Percentiles rank a stretch among this genome's conserved stretches.
Evolutionary conservation across 2,888 invertebrate genomes (phyloP).

Genomic region (Crossocerus cetratus): DNA sequence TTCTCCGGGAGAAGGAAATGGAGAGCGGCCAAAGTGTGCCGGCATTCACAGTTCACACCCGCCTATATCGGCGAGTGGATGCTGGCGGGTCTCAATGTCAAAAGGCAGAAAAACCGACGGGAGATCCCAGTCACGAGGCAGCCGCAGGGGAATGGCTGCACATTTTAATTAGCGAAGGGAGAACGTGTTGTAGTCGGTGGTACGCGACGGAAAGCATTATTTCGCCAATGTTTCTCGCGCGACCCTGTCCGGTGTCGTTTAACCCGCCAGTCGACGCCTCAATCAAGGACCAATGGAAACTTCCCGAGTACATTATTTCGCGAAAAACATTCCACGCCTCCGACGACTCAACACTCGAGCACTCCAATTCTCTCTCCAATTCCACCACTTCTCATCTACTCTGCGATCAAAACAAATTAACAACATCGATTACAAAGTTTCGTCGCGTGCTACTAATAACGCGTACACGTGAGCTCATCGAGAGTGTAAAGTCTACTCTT

Average conservation of each 20-base stretch:
- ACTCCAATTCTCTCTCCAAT: no score
- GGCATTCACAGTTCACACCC: neutral
- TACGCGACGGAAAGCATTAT: slow-evolving; percentile 42
- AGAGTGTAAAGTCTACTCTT: no score
- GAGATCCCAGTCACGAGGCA: slow-evolving; percentile 31
- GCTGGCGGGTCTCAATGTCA: slow-evolving; percentile 30
- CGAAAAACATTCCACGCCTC: no score
- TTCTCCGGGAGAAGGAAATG: neutral
- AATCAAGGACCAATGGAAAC: slow-evolving; percentile 68
- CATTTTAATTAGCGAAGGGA: slow-evolving; percentile 56
- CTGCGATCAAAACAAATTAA: no score
- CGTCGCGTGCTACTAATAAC: no score
- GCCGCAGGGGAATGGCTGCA: slow-evolving; percentile 32
- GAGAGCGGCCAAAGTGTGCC: neutral
- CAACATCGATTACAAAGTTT: no score
- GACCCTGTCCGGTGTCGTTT: slow-evolving; percentile 63
- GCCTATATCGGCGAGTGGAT: slow-evolving; percentile 5
- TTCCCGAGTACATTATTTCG: slow-evolving; percentile 31
- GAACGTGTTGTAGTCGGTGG: slow-evolving; percentile 29
- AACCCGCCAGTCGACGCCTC: slow-evolving; percentile 47
- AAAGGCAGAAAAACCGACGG: slow-evolving; percentile 21
- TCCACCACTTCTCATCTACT: no score
- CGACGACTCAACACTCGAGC: no score
- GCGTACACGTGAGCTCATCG: no score
- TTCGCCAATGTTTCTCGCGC: slow-evolving; percentile 41